Evolutionary conservation across 2,797 vertebrate species (phyloP).

Genomic region (Platalea minor): DNA sequence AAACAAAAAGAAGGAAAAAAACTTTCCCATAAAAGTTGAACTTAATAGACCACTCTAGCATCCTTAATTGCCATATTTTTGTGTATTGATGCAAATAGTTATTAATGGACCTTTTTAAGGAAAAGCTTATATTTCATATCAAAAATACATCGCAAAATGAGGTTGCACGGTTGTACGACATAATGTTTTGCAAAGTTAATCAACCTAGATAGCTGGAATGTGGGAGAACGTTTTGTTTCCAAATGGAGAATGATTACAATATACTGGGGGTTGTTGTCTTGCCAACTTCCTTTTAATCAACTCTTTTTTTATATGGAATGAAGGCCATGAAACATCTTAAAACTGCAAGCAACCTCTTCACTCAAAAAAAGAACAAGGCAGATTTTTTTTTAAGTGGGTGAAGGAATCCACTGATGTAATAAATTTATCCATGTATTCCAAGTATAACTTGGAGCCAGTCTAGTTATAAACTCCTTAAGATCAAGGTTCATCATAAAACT

Average conservation of each 20-base stretch:
- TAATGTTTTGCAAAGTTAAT: constrained; percentile 13
- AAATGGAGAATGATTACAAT: constrained; percentile 39
- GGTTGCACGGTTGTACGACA: neutral
- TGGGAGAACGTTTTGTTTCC: constrained; percentile 22
- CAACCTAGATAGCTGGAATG: constrained; percentile 10
- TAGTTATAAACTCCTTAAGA: constrained; percentile 69
- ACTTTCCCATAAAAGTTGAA: constrained; percentile 16
- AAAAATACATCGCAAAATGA: constrained; percentile 7
- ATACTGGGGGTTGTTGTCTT: neutral
- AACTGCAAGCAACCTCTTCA: constrained; percentile 20
- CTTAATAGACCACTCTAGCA: constrained; percentile 31
- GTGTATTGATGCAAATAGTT: constrained; percentile 25
- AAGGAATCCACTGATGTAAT: constrained; percentile 59
- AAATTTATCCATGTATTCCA: constrained; percentile 53
- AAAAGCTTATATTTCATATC: neutral
- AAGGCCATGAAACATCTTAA: constrained; percentile 35
- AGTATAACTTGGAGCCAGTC: constrained; percentile 56
- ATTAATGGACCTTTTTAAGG: neutral
- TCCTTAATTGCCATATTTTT: constrained; percentile 46
- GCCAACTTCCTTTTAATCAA: constrained; percentile 52
- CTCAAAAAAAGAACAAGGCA: neutral
- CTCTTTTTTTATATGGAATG: neutral
- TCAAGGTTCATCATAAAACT: constrained; percentile 69
- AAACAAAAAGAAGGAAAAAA: constrained; percentile 38
- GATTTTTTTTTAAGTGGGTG: neutral